Evolutionary conservation across 23 tunicate species (phyloP).

Genomic region (Pegea sp.): DNA sequence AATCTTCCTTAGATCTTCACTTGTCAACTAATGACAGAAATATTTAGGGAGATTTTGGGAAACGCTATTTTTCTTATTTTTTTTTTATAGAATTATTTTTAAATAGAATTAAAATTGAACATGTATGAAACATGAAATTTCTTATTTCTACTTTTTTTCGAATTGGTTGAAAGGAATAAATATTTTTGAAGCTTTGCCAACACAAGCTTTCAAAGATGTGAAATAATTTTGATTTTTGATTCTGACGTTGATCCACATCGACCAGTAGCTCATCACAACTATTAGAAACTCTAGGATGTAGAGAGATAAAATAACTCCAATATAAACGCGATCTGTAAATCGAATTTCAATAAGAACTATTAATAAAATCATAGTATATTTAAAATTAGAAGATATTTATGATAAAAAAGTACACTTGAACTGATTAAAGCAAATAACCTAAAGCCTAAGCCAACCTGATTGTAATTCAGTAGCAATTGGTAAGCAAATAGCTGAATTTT

Average conservation of each 20-base stretch:
- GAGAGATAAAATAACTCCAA: neutral
- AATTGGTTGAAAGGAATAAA: too few species aligned
- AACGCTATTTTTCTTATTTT: too few species aligned
- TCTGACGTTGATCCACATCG: neutral
- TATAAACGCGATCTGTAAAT: neutral
- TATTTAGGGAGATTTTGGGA: too few species aligned
- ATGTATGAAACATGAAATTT: too few species aligned
- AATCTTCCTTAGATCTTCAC: too few species aligned
- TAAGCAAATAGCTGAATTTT: constrained; percentile 39
- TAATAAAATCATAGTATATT: neutral
- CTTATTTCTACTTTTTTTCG: neutral
- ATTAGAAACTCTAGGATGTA: neutral
- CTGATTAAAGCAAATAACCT: neutral
- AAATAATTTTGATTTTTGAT: neutral
- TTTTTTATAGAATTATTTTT: too few species aligned
- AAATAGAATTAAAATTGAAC: too few species aligned
- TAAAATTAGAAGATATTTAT: neutral
- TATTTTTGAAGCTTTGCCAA: too few species aligned
- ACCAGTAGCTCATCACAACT: neutral
- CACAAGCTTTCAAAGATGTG: too few species aligned
- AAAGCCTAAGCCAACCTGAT: constrained; percentile 5
- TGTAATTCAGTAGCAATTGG: constrained; percentile 25
- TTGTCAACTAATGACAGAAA: too few species aligned
- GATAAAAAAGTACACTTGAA: neutral
- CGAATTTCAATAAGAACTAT: neutral